A percentile compares a stretch with the other conserved stretches of the same genome.
Conservation (phyloP, 1,140 invertebrate genomes). For the Asbolus verrucosus region DNA sequence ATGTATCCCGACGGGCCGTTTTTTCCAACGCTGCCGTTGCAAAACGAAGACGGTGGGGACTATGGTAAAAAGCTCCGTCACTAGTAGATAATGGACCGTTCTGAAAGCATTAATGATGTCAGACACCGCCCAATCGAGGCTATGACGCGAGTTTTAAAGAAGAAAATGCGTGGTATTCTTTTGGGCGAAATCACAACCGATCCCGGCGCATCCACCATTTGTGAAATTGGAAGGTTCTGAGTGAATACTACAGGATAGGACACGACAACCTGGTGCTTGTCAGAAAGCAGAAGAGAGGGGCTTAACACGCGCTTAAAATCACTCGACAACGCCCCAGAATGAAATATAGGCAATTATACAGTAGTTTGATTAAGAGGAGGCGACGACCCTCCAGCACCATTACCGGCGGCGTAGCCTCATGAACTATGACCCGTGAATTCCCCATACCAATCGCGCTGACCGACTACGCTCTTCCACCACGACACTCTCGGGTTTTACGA, state of each 20-base stretch:
- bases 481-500: constrained; percentile 40
- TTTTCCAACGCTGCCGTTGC: constrained; percentile 5
- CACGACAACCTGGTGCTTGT: neutral
- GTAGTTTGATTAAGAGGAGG: constrained; percentile 22
- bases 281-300: neutral
- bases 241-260: too few species aligned
- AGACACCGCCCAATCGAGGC: constrained; percentile 3
- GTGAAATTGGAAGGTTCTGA: too few species aligned
- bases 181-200: too few species aligned
- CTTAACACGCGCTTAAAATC: too few species aligned
- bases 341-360: constrained; percentile 29
- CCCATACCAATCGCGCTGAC: constrained; percentile 34
- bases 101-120: constrained; percentile 22
- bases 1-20: constrained; percentile 25
- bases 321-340: constrained; percentile 9
- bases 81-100: constrained; percentile 12
- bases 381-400: constrained; percentile 21
- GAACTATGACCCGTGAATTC: constrained; percentile 42
- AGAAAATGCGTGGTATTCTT: neutral
- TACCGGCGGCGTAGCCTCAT: constrained; percentile 1
- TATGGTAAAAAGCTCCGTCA: constrained; percentile 25
- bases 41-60: constrained; percentile 8
- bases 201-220: constrained; percentile 20
- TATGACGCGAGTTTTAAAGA: constrained; percentile 11
- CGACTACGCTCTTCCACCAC: constrained; percentile 30